Base-by-base conservation (phyloP, 2,797 vertebrate species). In the Petrocephalus schoutedeni region DNA sequence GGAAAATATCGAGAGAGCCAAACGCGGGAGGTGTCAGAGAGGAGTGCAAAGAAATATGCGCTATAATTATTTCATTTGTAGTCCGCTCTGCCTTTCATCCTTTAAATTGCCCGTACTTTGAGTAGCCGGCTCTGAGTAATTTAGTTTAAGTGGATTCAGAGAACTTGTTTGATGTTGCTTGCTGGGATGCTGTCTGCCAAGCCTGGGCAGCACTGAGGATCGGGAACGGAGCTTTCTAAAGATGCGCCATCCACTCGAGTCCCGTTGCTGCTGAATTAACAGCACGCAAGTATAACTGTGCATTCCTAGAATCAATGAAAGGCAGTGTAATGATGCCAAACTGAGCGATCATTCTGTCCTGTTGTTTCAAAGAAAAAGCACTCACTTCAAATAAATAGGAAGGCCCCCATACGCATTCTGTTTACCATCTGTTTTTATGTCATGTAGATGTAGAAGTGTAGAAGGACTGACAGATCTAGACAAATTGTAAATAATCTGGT, bases 1-100 rank as follows among this genome's bases (percentile, higher is more conserved):
- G 67, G 1, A 56, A 45, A 41, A 80, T 67, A 41, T 74, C 6
- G 6, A 58, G 74, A 67, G 54, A 59, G 56, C 87, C 4, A 56
- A 83, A 28, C n/a, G 21, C 0, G 12, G n/a, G 10, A 53, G 45
- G 21, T 0, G 21, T 58, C 51, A 80, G 6, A 83, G 51, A 71
- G 9, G 61, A 88, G 49, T 53, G 45, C 0, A 2, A 58, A 51
- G 57, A 19, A 83, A 83, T 58, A 82, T 41, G 53, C 67, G 23
- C 36, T 41, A 57, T 87, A 21, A 87, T 83, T 87, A 87, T 83
- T 87, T 59, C 10, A 87, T 71, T 85, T 64, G 49, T 19, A 49
- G 51, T 28, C 53, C n/a, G 19, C n/a, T 49, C 51, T 67, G n/a
- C 41, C 49, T 88, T 88, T 74, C 23, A 88, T 85, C 59, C 51